Evolutionary conservation across 2,888 invertebrate genomes (phyloP), one percentile per base, ranked within the genome.

Genomic region (Eristalinus sepulchralis): DNA sequence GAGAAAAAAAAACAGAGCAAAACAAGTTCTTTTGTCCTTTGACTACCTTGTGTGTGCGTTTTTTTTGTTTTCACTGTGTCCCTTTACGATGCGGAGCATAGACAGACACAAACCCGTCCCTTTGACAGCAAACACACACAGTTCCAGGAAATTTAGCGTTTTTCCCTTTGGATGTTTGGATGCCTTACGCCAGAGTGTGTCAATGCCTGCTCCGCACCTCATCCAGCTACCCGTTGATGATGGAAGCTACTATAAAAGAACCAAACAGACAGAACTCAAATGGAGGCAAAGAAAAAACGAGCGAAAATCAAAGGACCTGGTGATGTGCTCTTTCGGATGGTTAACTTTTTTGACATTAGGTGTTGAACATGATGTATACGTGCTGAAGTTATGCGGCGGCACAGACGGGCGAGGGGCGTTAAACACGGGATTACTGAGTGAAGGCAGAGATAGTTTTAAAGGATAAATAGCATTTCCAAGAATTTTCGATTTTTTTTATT

Each of bases 291-390:
- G 13, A 39, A 13, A 39, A 13, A 39, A 13, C 13, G 6, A 17
- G 13, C n/a, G 13, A 57, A 22, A 31, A 55, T 9, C 33, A 55
- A 67, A 22, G 31, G 47, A 47, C 47, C 47, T 8, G 17, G 17
- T 47, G 47, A 47, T 47, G 47, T 47, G 47, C 47, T 17, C 47
- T 8, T 47, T 72, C 27, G 27, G 39, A 67, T 68, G 80, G 53
- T 59, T 67, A 55, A 70, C 60, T 78, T 78, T 63, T 76, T 72
- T 81, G 76, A 34, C 22, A 76, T 66, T 39, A 80, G 80, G 84
- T 80, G 81, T 84, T 67, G 81, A 53, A 81, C 76, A 84, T 68
- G 62, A 9, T 81, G 80, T 84, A 76, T 59, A 81, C 84, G 57
- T 47, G 62, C n/a, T 27, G 47, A 9, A 63, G 67, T 31, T 62